These are phyloP conservation scores for Gouania willdenowi DNA, from an alignment of 2,797 vertebrate species.

Conservation along the genomic window DNA sequence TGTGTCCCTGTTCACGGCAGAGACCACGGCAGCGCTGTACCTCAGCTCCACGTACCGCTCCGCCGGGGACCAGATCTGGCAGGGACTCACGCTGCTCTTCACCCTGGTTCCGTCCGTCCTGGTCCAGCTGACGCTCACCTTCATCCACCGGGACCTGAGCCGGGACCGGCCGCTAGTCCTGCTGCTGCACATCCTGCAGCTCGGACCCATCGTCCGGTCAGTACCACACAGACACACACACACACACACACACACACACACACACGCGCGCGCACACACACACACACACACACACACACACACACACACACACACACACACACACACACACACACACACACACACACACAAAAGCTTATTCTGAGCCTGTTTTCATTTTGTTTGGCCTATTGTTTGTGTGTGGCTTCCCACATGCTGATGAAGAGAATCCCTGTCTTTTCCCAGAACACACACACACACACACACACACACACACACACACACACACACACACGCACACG, in stretches of 20 bases:
- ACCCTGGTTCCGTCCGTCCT: constrained; percentile 87
- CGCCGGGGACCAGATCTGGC: constrained; percentile 89
- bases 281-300: no score
- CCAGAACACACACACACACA: no score
- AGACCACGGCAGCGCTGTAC: constrained; percentile 86
- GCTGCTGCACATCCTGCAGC: constrained; percentile 92
- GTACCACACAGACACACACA: constrained; percentile 11
- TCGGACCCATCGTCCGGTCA: constrained; percentile 92
- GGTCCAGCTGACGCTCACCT: constrained; percentile 92
- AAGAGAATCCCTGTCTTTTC: constrained; percentile 8
- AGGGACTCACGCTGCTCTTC: constrained; percentile 89
- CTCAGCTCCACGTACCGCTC: constrained; percentile 88
- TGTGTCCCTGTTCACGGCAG: constrained; percentile 88
- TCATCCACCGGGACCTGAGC: constrained; percentile 94
- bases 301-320: no score
- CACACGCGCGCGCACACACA: no score
- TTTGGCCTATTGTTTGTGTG: constrained; percentile 13
- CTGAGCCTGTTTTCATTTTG: constrained; percentile 36
- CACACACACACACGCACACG: background rate
- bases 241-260: no score
- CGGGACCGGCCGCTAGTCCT: constrained; percentile 89
- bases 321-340: no score
- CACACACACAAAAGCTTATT: constrained; percentile 5
- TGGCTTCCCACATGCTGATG: constrained; percentile 1
- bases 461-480: no score